Base-by-base conservation (phyloP, 2,797 vertebrate species). In the Microctenopoma stevenorrisi region DNA sequence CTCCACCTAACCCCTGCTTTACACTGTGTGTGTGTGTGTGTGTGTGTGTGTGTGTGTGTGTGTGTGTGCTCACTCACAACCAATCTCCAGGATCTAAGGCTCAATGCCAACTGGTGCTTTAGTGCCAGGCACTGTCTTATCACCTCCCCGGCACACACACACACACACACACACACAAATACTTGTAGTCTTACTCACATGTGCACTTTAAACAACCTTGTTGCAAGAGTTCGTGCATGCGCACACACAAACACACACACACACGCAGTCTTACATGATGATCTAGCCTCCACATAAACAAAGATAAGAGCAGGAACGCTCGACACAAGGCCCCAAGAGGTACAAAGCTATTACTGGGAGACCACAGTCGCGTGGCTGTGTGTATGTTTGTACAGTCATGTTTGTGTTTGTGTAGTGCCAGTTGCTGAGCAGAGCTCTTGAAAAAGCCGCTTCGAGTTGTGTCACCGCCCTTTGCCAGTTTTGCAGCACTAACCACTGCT, bases 231-330 rank as follows among this genome's bases (percentile, higher is more conserved):
- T 66, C 67, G 64, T 74, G 76, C 88, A 64, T 74, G 42, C 22
- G 22, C 22, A 22, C 22, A 22, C 22, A 22, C 18, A 18, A 18
- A 18, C 43, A 54, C 73, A 40, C 65, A 58, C 77, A 76, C 79
- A 76, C 79, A 35, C 33, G 67, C 73, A 75, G 63, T 55, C 28
- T 68, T 73, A 79, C 89, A 79, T 51, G 65, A 94, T 92, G 94
- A 94, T 96, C 95, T 95, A 91, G 87, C 94, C 92, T 91, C 89
- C 90, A 87, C 93, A 90, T 96, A 97, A 97, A 96, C 96, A 96
- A 94, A 96, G 95, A 95, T 96, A 95, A 96, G 92, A 92, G 89
- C 55, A 92, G 93, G 93, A 92, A 92, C 89, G 89, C 94, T 90
- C 91, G 78, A 86, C 72, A 66, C 81, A 74, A 89, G 84, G 90